These are phyloP conservation scores for Champsocephalus gunnari DNA, from an alignment of 2,797 vertebrate genomes.

Conservation along the genomic window DNA sequence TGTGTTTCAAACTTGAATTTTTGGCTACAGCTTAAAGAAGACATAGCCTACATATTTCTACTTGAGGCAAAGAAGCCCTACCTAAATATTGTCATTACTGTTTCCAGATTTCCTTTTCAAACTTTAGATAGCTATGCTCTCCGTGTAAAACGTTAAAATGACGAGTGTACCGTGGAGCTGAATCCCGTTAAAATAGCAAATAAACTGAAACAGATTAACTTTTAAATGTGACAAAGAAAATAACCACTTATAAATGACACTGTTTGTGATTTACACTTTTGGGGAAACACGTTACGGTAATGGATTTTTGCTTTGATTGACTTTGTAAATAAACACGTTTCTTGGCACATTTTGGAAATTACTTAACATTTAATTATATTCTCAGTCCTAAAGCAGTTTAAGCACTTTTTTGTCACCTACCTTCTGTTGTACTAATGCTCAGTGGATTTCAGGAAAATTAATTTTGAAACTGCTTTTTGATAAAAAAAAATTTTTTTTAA, in stretches of 20 bases:
- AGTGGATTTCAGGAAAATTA: neutral
- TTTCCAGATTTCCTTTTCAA: neutral
- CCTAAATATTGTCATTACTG: neutral
- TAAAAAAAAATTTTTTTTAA: neutral
- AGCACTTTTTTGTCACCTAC: neutral
- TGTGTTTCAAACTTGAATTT: too few relatives aligned
- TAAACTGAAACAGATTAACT: neutral
- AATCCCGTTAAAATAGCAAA: neutral
- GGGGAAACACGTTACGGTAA: neutral
- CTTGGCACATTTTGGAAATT: neutral
- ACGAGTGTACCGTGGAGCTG: neutral
- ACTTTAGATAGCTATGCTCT: neutral
- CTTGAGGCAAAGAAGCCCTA: neutral
- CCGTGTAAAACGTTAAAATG: too few relatives aligned
- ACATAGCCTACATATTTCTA: too few relatives aligned
- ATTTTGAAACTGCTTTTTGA: neutral
- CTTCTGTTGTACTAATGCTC: neutral
- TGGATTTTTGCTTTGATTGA: neutral
- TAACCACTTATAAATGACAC: too few relatives aligned
- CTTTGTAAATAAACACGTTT: slow-evolving; percentile 1
- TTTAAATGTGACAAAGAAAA: neutral
- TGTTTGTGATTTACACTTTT: neutral
- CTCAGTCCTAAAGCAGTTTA: neutral
- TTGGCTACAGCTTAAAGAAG: neutral
- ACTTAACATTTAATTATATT: neutral